Evolutionary conservation across 2,797 vertebrate species (phyloP).

Genomic region (Muscicapa comitata): DNA sequence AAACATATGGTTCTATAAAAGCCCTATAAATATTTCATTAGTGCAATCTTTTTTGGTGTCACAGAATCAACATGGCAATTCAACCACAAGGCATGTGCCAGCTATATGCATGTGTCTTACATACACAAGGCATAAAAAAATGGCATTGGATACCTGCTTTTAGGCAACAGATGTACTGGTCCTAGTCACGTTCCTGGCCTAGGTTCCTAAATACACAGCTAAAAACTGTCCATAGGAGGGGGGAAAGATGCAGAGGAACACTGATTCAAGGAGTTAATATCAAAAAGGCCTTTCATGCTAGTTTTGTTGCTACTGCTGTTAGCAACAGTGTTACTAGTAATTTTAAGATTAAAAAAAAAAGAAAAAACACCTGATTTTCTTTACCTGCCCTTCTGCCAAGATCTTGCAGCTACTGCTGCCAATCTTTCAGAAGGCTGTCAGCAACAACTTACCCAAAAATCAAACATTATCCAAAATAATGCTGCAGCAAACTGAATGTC

Average conservation of each 20-base stretch:
- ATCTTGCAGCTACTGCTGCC: background rate
- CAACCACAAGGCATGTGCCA: background rate
- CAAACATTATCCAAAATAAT: background rate
- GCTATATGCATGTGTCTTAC: accelerated
- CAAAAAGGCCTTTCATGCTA: background rate
- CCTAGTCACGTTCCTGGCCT: background rate
- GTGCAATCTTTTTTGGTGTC: background rate
- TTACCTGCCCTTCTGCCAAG: background rate
- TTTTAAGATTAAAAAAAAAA: background rate
- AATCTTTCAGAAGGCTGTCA: background rate
- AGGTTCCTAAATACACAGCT: background rate
- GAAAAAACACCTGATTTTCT: background rate
- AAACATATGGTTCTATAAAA: background rate
- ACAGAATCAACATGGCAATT: background rate
- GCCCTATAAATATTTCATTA: background rate
- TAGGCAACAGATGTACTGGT: background rate
- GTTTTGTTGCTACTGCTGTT: background rate
- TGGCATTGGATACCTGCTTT: background rate
- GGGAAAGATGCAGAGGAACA: background rate
- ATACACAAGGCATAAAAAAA: accelerated
- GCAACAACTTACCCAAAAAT: background rate
- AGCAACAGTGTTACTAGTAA: background rate
- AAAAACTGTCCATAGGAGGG: background rate
- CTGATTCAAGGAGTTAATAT: background rate
- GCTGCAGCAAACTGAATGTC: background rate